These are phyloP conservation scores for Lontra canadensis DNA, from an alignment of 2,113 vertebrate species.

Conservation along the genomic window DNA sequence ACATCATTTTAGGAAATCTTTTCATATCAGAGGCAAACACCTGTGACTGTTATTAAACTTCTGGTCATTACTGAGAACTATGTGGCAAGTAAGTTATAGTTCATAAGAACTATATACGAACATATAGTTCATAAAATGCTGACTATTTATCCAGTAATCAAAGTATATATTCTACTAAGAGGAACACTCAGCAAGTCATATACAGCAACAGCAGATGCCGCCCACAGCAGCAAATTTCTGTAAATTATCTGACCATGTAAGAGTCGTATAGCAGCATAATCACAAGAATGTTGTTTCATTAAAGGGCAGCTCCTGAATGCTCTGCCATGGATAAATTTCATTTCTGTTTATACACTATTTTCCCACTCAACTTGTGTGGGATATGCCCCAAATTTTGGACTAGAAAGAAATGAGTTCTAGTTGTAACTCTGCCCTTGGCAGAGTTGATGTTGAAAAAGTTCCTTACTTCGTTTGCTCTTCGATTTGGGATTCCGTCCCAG, in stretches of 20 bases:
- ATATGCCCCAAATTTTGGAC: background rate
- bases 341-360: slow-evolving; percentile 14
- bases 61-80: slow-evolving; percentile 10
- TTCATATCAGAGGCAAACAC: slow-evolving; percentile 5
- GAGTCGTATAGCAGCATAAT: background rate
- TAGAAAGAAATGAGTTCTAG: background rate
- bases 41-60: slow-evolving; percentile 34
- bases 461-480: background rate
- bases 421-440: background rate
- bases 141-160: slow-evolving; percentile 12
- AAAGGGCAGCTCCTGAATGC: background rate
- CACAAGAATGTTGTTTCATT: slow-evolving; percentile 18
- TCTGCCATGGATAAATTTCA: background rate
- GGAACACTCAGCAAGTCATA: slow-evolving; percentile 52
- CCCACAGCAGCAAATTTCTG: slow-evolving; percentile 25
- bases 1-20: background rate
- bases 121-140: slow-evolving; percentile 36
- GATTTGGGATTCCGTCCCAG: background rate
- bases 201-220: slow-evolving; percentile 23
- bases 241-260: slow-evolving; percentile 11
- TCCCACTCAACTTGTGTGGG: background rate
- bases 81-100: slow-evolving; percentile 22
- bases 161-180: slow-evolving; percentile 27
- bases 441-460: background rate
- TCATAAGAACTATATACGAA: background rate